Evolutionary conservation across 2,888 invertebrate genomes (phyloP), one percentile per base, ranked within the genome.

Genomic region (Chamaedrilus cognettii): DNA sequence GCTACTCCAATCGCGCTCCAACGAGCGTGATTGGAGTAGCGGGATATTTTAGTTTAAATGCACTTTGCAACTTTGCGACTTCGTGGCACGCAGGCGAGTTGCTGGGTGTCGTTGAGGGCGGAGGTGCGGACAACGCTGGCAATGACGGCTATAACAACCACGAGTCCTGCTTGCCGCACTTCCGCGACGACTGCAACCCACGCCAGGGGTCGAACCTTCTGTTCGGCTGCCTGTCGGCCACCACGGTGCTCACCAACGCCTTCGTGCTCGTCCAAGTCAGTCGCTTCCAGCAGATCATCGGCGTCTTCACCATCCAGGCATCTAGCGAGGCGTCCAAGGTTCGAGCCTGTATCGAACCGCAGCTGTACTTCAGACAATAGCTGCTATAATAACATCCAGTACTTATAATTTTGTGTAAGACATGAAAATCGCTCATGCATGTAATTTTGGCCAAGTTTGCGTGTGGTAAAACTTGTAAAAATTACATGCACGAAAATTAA

Each of bases 241-340:
- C 79, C n/a, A 65, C 57, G 1, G 70, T 66, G 28, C 70, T 84
- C 32, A 82, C 81, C 66, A 76, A 84, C 76, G 84, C 84, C 7
- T 86, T 86, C 72, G 85, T 86, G 28, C 77, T 86, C 56, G 85
- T 86, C 23, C 86, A 86, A 72, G 79, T 86, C 58, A 85, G 84
- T 60, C 75, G 85, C 31, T 86, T 85, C 71, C 86, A 85, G 66
- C 86, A 86, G 70, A 83, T 86, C 31, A 83, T 85, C 55, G 84
- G 84, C 4, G 84, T 86, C 32, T 85, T 82, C 74, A 85, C 86
- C 0, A 75, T 86, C 19, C 86, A 86, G 73, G 83, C 85, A 1
- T 74, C 81, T 1, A 81, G 78, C 61, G 85, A 85, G 61, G 67
- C 77, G 2, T 78, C 80, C 30, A 86, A 86, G 81, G 86, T 86